phyloP scores from a whole-genome alignment of 2,797 vertebrate genomes.

The Lepilemur septentrionalis region DNA sequence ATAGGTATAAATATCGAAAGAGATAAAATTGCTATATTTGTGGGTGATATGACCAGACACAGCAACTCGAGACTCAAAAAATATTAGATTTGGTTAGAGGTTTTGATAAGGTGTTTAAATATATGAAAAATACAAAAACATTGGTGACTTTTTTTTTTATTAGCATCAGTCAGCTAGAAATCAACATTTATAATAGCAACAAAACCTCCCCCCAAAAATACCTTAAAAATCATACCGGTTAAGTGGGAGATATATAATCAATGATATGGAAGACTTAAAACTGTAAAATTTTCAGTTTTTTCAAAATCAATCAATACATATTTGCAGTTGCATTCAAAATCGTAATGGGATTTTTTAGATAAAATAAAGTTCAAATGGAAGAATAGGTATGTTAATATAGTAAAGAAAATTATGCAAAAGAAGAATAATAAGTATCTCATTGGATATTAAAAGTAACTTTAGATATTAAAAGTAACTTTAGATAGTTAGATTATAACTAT shows the following conservation, averaged over 20 bases:
- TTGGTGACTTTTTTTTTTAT: background rate
- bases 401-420: conserved; percentile 9
- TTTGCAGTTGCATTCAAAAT: background rate
- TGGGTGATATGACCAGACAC: background rate
- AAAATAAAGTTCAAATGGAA: conserved; percentile 14
- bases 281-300: background rate
- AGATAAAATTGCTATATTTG: background rate
- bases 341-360: background rate
- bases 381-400: background rate
- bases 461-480: conserved; percentile 1
- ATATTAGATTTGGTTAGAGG: background rate
- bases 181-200: background rate
- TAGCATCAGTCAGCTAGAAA: background rate
- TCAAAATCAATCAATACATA: conserved; percentile 1
- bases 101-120: conserved; percentile 1
- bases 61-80: background rate
- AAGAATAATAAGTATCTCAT: background rate
- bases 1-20: background rate
- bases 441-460: conserved; percentile 6
- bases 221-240: background rate
- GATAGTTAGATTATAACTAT: background rate
- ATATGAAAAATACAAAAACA: conserved; percentile 13
- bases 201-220: background rate
- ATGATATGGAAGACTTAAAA: background rate
- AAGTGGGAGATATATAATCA: background rate